A percentile compares a stretch with the other conserved stretches of the same genome.
These are phyloP conservation scores for Bovichtus diacanthus DNA, from an alignment of 2,797 vertebrate species.

Conservation along the genomic window DNA sequence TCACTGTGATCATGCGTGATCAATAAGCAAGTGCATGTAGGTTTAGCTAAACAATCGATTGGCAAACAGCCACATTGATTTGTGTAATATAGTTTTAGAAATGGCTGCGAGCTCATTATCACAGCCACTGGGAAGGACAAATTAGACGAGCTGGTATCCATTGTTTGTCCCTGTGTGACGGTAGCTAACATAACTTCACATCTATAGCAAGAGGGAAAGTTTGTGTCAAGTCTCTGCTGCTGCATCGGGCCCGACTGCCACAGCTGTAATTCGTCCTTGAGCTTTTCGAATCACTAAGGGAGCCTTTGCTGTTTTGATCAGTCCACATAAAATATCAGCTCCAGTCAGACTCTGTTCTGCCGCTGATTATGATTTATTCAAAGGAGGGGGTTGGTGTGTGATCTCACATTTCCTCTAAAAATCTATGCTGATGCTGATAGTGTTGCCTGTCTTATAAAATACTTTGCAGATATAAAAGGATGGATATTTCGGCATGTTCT, in stretches of 20 bases:
- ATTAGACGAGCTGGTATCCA: slow-evolving; percentile 15
- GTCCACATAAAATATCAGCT: slow-evolving; percentile 39
- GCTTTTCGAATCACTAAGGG: slow-evolving; percentile 12
- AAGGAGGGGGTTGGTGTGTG: slow-evolving; percentile 21
- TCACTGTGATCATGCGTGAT: slow-evolving; percentile 36
- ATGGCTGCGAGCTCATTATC: slow-evolving; percentile 41
- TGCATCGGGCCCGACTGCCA: neutral
- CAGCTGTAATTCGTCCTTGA: slow-evolving; percentile 37
- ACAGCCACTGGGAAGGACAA: slow-evolving; percentile 23
- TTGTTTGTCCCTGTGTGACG: slow-evolving; percentile 7
- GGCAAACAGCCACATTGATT: slow-evolving; percentile 52
- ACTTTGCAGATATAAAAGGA: neutral
- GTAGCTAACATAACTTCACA: slow-evolving; percentile 19
- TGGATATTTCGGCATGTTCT: neutral
- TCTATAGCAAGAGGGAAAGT: slow-evolving; percentile 7
- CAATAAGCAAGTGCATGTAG: slow-evolving; percentile 9
- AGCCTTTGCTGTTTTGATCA: slow-evolving; percentile 30
- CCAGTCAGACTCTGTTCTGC: slow-evolving; percentile 16
- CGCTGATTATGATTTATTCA: slow-evolving; percentile 51
- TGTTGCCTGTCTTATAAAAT: slow-evolving; percentile 13
- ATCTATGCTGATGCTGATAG: slow-evolving; percentile 21
- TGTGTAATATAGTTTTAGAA: slow-evolving; percentile 35
- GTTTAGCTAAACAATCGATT: slow-evolving; percentile 42
- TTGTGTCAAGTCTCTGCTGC: neutral
- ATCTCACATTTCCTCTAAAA: slow-evolving; percentile 44